Conservation (phyloP, 2,797 vertebrate species). For the Sternarchorhynchus goeldii region DNA sequence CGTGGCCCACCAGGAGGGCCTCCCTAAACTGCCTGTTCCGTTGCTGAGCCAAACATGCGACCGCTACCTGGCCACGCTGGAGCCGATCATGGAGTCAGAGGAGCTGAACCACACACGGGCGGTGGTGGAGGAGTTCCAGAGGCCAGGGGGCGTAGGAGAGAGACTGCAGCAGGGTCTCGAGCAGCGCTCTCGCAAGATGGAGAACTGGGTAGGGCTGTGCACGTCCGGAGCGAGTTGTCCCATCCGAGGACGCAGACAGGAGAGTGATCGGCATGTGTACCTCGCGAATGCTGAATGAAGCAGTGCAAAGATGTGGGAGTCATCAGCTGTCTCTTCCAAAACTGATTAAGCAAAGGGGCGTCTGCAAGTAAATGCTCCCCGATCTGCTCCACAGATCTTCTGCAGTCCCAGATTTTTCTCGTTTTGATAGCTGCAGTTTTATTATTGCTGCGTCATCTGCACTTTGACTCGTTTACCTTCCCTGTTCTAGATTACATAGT, state of each 20-base stretch:
- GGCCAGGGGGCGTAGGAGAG: conserved; percentile 83
- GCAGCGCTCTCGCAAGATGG: conserved; percentile 76
- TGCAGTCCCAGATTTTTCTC: not conserved
- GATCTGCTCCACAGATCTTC: not conserved
- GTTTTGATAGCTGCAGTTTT: not conserved
- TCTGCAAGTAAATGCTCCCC: no score
- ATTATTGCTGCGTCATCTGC: not conserved
- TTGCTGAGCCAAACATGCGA: conserved; percentile 89
- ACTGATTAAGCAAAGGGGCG: no score
- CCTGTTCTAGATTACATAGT: not conserved
- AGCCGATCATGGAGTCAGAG: conserved; percentile 86
- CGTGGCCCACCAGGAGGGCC: conserved; percentile 83
- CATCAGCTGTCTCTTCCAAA: no score
- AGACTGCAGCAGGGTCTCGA: conserved; percentile 89
- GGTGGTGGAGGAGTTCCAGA: conserved; percentile 84
- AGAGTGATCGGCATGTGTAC: not conserved
- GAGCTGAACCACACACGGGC: conserved; percentile 80
- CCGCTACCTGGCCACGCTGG: conserved; percentile 82
- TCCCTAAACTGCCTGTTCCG: conserved; percentile 86
- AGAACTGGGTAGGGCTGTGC: conserved; percentile 87
- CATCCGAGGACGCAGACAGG: not conserved
- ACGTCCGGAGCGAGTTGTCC: not conserved
- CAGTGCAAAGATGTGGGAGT: no score
- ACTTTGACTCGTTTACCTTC: not conserved
- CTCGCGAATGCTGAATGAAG: no score